Percentiles rank a stretch among this genome's conserved stretches.
Conservation (phyloP, 2,797 vertebrate genomes). For the Cynodonichthys magdalenae region DNA sequence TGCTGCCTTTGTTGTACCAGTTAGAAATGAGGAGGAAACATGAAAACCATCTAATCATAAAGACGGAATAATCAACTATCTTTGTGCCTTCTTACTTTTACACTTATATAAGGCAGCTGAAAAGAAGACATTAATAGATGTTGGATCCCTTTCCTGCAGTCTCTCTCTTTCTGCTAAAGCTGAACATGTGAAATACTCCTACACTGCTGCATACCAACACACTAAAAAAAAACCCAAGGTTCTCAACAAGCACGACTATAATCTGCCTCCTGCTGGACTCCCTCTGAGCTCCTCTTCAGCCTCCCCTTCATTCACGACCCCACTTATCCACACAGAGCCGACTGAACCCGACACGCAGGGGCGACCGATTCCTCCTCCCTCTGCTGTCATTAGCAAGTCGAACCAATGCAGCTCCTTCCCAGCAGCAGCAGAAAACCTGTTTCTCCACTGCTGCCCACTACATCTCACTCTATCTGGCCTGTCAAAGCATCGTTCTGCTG, state of each 20-base stretch:
- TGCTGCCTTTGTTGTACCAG: not conserved
- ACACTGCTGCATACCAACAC: not conserved
- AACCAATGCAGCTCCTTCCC: conserved; percentile 19
- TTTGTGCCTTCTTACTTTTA: too few relatives aligned
- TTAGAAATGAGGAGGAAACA: not conserved
- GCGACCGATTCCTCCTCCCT: conserved; percentile 22
- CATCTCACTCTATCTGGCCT: conserved; percentile 41
- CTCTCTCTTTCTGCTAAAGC: not conserved
- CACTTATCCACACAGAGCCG: conserved; percentile 30
- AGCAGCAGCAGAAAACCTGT: conserved; percentile 23
- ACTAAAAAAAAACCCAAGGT: not conserved
- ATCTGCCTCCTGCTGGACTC: not conserved
- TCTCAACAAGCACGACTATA: not conserved
- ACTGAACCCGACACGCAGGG: not conserved
- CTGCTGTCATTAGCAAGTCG: conserved; percentile 30
- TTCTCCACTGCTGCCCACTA: conserved; percentile 33
- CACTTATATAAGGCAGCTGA: not conserved
- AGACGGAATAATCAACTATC: too few relatives aligned
- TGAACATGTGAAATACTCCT: not conserved
- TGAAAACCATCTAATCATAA: not conserved
- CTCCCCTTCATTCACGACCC: conserved; percentile 47
- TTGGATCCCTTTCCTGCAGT: not conserved
- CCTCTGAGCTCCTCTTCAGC: conserved; percentile 1
- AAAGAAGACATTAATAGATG: not conserved
- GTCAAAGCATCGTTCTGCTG: conserved; percentile 39